phyloP scores from a whole-genome alignment of 2,797 vertebrate species.

The Distichodus sexfasciatus region DNA sequence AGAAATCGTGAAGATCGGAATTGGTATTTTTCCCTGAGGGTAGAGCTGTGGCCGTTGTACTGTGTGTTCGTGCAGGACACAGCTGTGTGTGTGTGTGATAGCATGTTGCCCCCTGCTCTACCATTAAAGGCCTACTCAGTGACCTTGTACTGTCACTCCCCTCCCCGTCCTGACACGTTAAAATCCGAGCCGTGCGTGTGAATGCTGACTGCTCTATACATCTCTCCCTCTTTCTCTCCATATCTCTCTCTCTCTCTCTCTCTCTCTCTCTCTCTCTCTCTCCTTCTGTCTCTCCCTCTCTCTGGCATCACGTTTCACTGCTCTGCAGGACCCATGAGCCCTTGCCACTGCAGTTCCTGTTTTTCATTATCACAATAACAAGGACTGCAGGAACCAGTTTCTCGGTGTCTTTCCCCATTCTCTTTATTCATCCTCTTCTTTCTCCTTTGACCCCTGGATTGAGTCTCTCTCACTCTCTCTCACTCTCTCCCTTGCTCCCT shows the following conservation, averaged over 20 bases:
- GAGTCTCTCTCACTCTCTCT: too few species aligned
- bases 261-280: background rate
- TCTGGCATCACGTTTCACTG: too few species aligned
- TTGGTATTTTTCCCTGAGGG: conserved; percentile 80
- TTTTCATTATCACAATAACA: too few species aligned
- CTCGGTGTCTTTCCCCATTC: too few species aligned
- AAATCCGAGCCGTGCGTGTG: conserved; percentile 26
- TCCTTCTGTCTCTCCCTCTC: too few species aligned
- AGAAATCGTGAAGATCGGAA: background rate
- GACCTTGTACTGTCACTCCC: conserved; percentile 27
- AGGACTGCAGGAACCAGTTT: too few species aligned
- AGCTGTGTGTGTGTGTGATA: too few species aligned
- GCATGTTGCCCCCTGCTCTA: conserved; percentile 70
- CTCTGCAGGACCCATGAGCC: too few species aligned
- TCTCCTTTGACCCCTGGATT: background rate
- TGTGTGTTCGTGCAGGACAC: conserved; percentile 87
- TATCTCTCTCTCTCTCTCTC: background rate
- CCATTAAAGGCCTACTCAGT: background rate
- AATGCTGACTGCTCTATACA: background rate
- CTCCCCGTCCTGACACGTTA: conserved; percentile 9
- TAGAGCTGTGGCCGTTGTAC: conserved; percentile 90
- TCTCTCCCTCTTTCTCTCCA: background rate
- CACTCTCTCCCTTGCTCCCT: background rate
- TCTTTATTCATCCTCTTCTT: too few species aligned
- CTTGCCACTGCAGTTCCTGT: too few species aligned